phyloP scores from a whole-genome alignment of 53 echinoderm and acorn worm genomes.

The Stichopus horrens region DNA sequence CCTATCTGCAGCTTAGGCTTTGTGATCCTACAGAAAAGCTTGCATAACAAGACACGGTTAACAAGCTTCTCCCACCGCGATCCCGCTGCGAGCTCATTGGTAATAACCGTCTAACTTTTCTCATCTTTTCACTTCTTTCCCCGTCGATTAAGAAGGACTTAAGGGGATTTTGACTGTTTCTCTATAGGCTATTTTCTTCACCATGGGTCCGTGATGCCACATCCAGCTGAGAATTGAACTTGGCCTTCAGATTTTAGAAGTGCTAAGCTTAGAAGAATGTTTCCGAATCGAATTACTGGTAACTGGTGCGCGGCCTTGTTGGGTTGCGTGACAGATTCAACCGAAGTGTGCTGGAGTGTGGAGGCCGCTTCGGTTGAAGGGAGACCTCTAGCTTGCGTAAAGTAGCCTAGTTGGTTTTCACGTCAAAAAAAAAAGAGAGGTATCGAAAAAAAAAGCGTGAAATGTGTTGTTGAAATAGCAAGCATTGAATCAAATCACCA shows the following conservation, averaged over 20 bases:
- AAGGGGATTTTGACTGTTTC: constrained; percentile 48
- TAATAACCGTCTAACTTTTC: constrained; percentile 48
- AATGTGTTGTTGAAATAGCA: no score
- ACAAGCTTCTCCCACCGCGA: constrained; percentile 43
- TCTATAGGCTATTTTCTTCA: constrained; percentile 41
- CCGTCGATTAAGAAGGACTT: constrained; percentile 51
- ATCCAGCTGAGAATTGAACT: constrained; percentile 51
- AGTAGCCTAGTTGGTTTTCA: no score
- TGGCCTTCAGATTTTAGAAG: constrained; percentile 47
- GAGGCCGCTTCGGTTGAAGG: neutral
- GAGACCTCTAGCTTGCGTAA: constrained; percentile 36
- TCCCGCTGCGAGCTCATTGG: constrained; percentile 51
- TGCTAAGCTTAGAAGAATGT: constrained; percentile 45
- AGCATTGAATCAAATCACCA: no score
- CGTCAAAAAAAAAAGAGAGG: no score
- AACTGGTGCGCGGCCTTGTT: constrained; percentile 48
- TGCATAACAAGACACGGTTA: constrained; percentile 49
- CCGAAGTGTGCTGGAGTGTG: neutral
- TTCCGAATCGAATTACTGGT: constrained; percentile 48
- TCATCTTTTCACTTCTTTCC: constrained; percentile 54
- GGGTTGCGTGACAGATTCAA: constrained; percentile 37
- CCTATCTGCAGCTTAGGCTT: constrained; percentile 38
- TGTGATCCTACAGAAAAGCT: constrained; percentile 43
- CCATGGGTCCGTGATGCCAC: constrained; percentile 31
- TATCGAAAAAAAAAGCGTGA: no score